Conservation (phyloP, 2,797 vertebrate genomes). For the Hozukius guyotensis region DNA sequence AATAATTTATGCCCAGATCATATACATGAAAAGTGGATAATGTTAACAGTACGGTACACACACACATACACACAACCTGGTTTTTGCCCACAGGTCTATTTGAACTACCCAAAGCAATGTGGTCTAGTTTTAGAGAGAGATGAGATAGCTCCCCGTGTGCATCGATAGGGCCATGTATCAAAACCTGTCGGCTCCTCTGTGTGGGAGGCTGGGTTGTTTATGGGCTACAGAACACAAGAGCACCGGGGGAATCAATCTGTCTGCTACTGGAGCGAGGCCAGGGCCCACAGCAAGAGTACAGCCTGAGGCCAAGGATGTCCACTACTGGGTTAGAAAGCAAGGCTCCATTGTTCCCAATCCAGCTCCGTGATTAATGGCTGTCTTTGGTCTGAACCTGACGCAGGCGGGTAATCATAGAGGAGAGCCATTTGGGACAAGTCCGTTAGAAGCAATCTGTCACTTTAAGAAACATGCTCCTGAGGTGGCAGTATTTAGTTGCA, state of each 20-base stretch:
- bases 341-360: slow-evolving; percentile 62
- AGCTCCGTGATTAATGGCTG: slow-evolving; percentile 68
- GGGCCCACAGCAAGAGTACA: slow-evolving; percentile 54
- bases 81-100: slow-evolving; percentile 25
- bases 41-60: background rate
- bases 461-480: slow-evolving; percentile 33
- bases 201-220: slow-evolving; percentile 67
- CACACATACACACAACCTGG: slow-evolving; percentile 3
- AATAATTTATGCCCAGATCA: background rate
- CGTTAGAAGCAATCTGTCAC: slow-evolving; percentile 58
- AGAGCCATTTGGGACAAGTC: slow-evolving; percentile 56
- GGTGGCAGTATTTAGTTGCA: slow-evolving; percentile 37
- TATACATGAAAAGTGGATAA: background rate
- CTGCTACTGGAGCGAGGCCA: slow-evolving; percentile 61
- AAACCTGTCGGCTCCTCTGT: slow-evolving; percentile 50
- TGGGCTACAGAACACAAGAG: slow-evolving; percentile 57
- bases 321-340: slow-evolving; percentile 51
- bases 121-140: slow-evolving; percentile 45
- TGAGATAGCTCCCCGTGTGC: slow-evolving; percentile 55
- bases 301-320: slow-evolving; percentile 73
- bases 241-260: slow-evolving; percentile 69
- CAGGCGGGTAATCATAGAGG: slow-evolving; percentile 58
- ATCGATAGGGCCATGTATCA: slow-evolving; percentile 64
- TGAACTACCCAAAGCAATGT: slow-evolving; percentile 28
- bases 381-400: slow-evolving; percentile 56